Evolutionary conservation across 2,113 vertebrate genomes (phyloP), one percentile per base, ranked within the genome.

Genomic region (Crotalus viridis): DNA sequence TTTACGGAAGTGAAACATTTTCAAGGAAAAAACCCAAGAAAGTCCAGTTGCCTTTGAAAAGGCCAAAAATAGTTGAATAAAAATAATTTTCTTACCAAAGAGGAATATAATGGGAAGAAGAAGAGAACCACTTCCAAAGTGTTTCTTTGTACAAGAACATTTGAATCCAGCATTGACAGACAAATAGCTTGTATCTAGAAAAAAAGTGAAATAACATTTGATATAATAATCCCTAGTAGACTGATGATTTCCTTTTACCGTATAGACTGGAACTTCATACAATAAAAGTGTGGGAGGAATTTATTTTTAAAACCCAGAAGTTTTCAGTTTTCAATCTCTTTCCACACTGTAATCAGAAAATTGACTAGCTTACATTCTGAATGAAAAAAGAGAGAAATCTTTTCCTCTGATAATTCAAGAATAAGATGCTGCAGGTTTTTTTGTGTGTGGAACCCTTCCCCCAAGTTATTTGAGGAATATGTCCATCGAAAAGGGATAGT

Each of bases 81-180:
- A 55, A 91, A 9, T 0, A 26, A 10, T 22, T 0, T 12, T 96
- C 98, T 97, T 96, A 99, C 99, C 98, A 99, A 95, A 91, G 98
- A 98, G 89, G 97, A 96, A 33, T 97, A 98, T 91, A 99, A 98
- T 0, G 99, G 98, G 96, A 99, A 99, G 96, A 99, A 99, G 97
- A 98, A 98, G 26, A 99, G 98, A 48, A 99, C 98, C 54, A 99
- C 98, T 96, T 99, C 99, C 91, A 99, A 97, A 85, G 98, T 99
- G 96, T 99, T 99, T 94, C 99, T 98, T 92, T 99, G 99, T 91
- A 99, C 99, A 64, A 99, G 98, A 88, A 99, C 98, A 92, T 99
- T 99, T 28, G 98, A 97, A 96, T 99, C 99, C 98, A 99, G 96
- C 59, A 99, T 98, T 0, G 98, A 98, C 1, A 98, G 97, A 90